Percentiles rank a stretch among this genome's conserved stretches.
phyloP scores from a whole-genome alignment of 2,888 invertebrate genomes.

The Ophraella communa region DNA sequence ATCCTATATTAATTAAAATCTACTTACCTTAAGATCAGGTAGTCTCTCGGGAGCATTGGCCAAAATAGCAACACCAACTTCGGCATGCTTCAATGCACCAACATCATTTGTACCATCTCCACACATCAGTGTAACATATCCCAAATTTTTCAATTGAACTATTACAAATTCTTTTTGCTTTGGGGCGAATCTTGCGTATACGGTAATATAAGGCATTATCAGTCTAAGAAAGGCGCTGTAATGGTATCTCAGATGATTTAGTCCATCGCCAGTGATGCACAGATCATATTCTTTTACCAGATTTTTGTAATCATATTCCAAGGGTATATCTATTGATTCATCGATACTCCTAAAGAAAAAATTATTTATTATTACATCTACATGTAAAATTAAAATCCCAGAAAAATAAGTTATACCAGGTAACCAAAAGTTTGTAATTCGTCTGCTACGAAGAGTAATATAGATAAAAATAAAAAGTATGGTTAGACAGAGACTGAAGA shows the following conservation, averaged over 20 bases:
- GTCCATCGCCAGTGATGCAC: constrained; percentile 94
- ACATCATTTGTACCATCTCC: constrained; percentile 99
- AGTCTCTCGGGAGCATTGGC: constrained; percentile 77
- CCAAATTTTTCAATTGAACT: constrained; percentile 84
- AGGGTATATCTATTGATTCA: constrained; percentile 63
- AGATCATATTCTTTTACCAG: constrained; percentile 82
- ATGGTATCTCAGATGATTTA: constrained; percentile 72
- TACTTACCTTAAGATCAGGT: constrained; percentile 54
- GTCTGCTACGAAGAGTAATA: no score
- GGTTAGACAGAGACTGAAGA: no score
- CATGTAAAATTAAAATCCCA: no score
- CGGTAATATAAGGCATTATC: constrained; percentile 84
- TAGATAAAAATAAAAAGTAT: no score
- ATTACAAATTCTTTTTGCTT: constrained; percentile 98
- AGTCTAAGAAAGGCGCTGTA: constrained; percentile 70
- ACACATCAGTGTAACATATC: constrained; percentile 95
- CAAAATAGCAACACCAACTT: constrained; percentile 92
- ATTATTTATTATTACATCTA: no score
- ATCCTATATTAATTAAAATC: not conserved
- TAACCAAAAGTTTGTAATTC: no score
- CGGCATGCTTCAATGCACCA: constrained; percentile 97
- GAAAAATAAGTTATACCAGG: no score
- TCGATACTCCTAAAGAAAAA: constrained; percentile 65
- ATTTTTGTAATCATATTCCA: constrained; percentile 60
- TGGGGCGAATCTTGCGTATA: constrained; percentile 97